Conservation (phyloP, 1,140 invertebrate genomes). For the Coelopa frigida region DNA sequence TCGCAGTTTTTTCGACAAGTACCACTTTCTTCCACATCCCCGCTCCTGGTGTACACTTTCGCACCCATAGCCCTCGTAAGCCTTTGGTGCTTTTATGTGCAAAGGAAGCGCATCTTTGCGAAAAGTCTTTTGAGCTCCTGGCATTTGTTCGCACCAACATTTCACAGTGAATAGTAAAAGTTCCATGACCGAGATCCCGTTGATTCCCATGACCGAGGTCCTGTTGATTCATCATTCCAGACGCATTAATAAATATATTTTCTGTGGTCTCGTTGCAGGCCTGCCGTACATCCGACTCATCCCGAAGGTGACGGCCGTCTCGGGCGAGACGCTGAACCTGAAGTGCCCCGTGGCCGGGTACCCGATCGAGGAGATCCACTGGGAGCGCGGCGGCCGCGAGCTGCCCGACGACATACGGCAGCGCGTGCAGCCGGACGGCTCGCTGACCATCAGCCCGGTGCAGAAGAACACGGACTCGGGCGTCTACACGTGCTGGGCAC, state of each 20-base stretch:
- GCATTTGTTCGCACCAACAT: too few species aligned
- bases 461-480: constrained; percentile 69
- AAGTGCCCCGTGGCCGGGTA: constrained; percentile 80
- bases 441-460: constrained; percentile 64
- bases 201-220: neutral
- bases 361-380: constrained; percentile 73
- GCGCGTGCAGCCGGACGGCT: constrained; percentile 65
- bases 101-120: too few species aligned
- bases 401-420: constrained; percentile 76
- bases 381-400: constrained; percentile 68
- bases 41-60: too few species aligned
- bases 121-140: too few species aligned
- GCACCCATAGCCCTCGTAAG: too few species aligned
- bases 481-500: constrained; percentile 67
- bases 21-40: too few species aligned
- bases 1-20: too few species aligned
- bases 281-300: constrained; percentile 76
- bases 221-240: neutral
- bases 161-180: too few species aligned
- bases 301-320: constrained; percentile 76
- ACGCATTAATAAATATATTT: neutral
- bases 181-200: neutral
- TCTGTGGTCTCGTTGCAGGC: constrained; percentile 50
- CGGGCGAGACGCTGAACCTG: constrained; percentile 67
- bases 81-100: too few species aligned